Conservation (phyloP, 2,888 invertebrate species). For the Odontothrips loti region DNA sequence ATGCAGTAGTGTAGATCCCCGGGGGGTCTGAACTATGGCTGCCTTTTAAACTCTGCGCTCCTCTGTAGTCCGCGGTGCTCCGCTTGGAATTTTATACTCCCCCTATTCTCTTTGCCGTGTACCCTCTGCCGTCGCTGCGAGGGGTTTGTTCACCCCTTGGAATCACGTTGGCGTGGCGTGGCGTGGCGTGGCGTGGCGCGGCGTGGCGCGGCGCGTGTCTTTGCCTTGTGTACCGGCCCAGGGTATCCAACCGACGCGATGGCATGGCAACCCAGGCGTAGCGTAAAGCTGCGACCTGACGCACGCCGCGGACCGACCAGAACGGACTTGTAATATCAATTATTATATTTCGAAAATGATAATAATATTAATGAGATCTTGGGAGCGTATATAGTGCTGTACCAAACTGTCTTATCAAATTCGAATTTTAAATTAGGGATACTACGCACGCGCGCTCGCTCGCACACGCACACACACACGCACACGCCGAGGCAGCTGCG, state of each 20-base stretch:
- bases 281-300: too few species aligned
- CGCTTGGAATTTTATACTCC: too few species aligned
- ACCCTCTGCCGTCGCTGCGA: not conserved
- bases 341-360: not conserved
- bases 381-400: not conserved
- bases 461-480: too few species aligned
- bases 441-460: too few species aligned
- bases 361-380: not conserved
- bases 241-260: conserved; percentile 1
- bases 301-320: not conserved
- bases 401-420: too few species aligned
- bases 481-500: not conserved
- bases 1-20: too few species aligned
- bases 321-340: too few species aligned
- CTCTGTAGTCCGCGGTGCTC: too few species aligned
- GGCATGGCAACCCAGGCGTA: too few species aligned
- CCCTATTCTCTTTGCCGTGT: not conserved
- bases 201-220: not conserved
- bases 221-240: not conserved
- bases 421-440: too few species aligned
- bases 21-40: too few species aligned
- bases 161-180: conserved; percentile 2
- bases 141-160: conserved; percentile 23
- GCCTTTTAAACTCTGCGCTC: too few species aligned
- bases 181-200: not conserved